Evolutionary conservation across 30 jellyfish, hydroid and myxozoan species (phyloP), one percentile per base, ranked within the genome.

Genomic region (Turritopsis dohrnii): DNA sequence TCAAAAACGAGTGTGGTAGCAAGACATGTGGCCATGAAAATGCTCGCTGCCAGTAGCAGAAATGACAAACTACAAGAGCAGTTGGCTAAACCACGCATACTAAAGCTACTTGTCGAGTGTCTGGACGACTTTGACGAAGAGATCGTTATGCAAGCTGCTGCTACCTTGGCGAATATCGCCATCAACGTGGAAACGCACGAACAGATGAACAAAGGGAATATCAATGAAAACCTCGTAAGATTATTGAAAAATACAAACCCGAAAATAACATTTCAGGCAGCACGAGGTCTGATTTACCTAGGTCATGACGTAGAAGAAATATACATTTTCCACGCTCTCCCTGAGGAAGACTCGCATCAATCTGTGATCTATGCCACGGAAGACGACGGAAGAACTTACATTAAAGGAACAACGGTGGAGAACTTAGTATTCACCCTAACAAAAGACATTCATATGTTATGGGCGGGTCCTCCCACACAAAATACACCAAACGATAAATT

Each of bases 31-130:
- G 96, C 99, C 8, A 82, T 94, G 79, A 94, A 94, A 72, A 94
- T 94, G 99, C 71, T 94, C 71, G 95, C 99, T 4, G 96, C 99
- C 27, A 90, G 94, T 53, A 94, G 99, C 83, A 81, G 89, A 52
- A 87, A 85, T 66, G 92, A 92, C 22, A 89, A 94, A 71, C 52
- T 94, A 74, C 99, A 94, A 71, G 89, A 41, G 20, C 95, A 94
- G 60, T 89, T 94, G 20, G 96, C 96, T 8, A 88, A 94, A 53
- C 88, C 91, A 25, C 89, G 96, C 53, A 86, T 89, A 4, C 81
- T 94, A 29, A 89, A 85, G 74, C 76, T 94, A 29, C 86, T 94
- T 20, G 80, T 85, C 22, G 89, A 84, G 28, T 88, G 96, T 75
- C 75, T 90, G 8, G 89, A 74, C 41, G 96, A 94, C 53, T 52